Evolutionary conservation across 2,888 invertebrate species (phyloP).

Genomic region (Himalopsyche tibetana): DNA sequence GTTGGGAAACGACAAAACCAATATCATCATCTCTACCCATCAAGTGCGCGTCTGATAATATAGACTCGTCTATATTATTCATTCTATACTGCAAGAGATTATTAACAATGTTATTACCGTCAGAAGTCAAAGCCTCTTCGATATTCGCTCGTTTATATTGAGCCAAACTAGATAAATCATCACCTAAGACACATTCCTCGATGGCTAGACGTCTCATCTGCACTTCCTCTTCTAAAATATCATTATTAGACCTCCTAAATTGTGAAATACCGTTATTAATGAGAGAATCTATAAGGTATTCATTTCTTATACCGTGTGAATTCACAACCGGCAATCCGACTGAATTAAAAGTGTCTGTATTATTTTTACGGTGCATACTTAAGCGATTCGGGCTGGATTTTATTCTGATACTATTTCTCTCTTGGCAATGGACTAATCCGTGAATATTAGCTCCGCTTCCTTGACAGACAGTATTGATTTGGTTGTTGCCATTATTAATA

Average conservation of each 20-base stretch:
- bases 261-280: constrained; percentile 27
- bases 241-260: constrained; percentile 21
- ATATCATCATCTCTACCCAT: constrained; percentile 23
- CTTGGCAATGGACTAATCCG: constrained; percentile 17
- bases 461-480: constrained; percentile 45
- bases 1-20: constrained; percentile 10
- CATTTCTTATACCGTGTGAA: neutral
- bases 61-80: constrained; percentile 22
- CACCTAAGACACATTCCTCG: constrained; percentile 18
- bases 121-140: constrained; percentile 20
- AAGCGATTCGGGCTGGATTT: constrained; percentile 57
- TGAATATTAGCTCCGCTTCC: constrained; percentile 23
- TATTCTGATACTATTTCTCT: constrained; percentile 54
- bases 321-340: constrained; percentile 54
- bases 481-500: constrained; percentile 39
- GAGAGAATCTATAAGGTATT: constrained; percentile 40
- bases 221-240: constrained; percentile 32
- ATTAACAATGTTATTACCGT: constrained; percentile 34
- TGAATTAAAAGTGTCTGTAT: constrained; percentile 50
- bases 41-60: neutral
- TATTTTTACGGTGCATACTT: constrained; percentile 56
- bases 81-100: constrained; percentile 14
- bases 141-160: constrained; percentile 30
- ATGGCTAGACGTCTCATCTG: constrained; percentile 2
- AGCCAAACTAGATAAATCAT: constrained; percentile 26